A percentile compares a stretch with the other conserved stretches of the same genome.
Conservation (phyloP, 2,888 invertebrate species). For the Atrina japonica region DNA sequence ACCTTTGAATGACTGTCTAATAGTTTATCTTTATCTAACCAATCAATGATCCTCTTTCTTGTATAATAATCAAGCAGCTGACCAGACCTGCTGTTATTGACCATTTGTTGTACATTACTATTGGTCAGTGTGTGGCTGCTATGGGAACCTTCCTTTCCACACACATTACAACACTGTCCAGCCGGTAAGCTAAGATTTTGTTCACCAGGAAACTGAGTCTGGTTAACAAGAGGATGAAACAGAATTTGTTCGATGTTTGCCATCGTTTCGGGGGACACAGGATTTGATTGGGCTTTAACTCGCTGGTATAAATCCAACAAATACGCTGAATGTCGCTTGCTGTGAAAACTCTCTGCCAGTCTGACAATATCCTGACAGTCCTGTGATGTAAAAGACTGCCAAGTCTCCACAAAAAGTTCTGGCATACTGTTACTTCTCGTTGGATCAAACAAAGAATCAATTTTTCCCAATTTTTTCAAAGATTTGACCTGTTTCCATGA, state of each 20-base stretch:
- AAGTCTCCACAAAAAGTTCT: constrained; percentile 57
- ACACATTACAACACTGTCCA: constrained; percentile 26
- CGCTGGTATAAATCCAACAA: constrained; percentile 73
- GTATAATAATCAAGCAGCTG: constrained; percentile 43
- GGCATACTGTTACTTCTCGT: constrained; percentile 70
- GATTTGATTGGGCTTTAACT: constrained; percentile 68
- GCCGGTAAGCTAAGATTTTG: constrained; percentile 7
- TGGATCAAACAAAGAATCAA: constrained; percentile 55
- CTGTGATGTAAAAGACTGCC: constrained; percentile 54
- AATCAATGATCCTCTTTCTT: constrained; percentile 47
- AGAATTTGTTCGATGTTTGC: constrained; percentile 69
- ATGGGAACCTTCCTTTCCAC: constrained; percentile 32
- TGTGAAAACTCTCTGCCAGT: constrained; percentile 67
- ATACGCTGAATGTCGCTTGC: constrained; percentile 69
- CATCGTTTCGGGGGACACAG: constrained; percentile 71
- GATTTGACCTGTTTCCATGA: constrained; percentile 70
- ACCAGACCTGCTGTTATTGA: constrained; percentile 21
- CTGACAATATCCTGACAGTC: constrained; percentile 54
- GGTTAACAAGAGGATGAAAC: constrained; percentile 59
- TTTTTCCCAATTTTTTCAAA: constrained; percentile 55
- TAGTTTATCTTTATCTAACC: constrained; percentile 20
- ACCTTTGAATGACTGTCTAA: constrained; percentile 21
- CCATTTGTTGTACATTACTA: constrained; percentile 21
- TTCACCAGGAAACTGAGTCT: constrained; percentile 32
- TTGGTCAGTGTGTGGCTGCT: constrained; percentile 38